Conservation (phyloP, 2,888 invertebrate species). For the Cheilosia vernalis region DNA sequence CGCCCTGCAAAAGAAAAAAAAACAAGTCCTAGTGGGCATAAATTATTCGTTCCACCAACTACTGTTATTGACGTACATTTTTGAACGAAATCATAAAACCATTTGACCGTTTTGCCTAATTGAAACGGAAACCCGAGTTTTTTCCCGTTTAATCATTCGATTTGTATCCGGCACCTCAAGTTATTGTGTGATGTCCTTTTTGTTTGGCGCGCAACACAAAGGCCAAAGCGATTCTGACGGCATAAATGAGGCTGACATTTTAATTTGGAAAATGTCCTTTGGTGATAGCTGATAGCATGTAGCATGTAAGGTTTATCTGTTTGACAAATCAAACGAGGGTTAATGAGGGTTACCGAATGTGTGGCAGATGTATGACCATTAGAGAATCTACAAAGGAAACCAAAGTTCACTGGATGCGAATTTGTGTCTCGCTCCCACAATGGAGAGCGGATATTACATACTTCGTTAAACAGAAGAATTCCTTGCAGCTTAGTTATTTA, state of each 20-base stretch:
- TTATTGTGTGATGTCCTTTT: constrained; percentile 17
- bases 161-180: background rate
- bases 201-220: background rate
- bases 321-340: constrained; percentile 57
- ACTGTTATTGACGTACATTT: no score
- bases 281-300: constrained; percentile 53
- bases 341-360: constrained; percentile 18
- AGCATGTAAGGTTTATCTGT: constrained; percentile 52
- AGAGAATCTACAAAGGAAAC: background rate
- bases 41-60: background rate
- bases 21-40: background rate
- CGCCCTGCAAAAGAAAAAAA: background rate
- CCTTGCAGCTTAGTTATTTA: background rate
- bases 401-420: no score
- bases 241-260: constrained; percentile 63
- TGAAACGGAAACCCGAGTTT: no score
- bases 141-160: no score
- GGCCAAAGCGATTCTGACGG: background rate
- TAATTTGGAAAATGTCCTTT: constrained; percentile 47
- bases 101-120: no score
- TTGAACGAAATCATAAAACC: no score
- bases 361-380: background rate
- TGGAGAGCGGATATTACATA: background rate
- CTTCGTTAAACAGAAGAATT: constrained; percentile 26
- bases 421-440: no score